Evolutionary conservation across 2,113 vertebrate genomes (phyloP).

Genomic region (Herpetotheres cachinnans): DNA sequence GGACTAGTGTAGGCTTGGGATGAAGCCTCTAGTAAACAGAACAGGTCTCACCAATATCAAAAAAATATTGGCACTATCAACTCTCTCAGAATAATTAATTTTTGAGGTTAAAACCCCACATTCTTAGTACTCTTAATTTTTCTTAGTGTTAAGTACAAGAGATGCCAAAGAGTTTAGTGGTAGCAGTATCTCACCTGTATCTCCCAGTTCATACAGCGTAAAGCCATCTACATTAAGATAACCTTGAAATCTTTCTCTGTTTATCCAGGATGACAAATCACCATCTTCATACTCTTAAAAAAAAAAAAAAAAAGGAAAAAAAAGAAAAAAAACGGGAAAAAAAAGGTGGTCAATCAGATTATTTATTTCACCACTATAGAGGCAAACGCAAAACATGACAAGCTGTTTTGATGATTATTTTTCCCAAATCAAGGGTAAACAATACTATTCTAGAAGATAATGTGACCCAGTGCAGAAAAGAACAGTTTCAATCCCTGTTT

Average conservation of each 20-base stretch:
- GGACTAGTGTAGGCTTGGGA: not conserved
- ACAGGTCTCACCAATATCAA: not conserved
- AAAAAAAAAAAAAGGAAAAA: not conserved
- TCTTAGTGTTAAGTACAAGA: not conserved
- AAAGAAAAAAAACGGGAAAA: not conserved
- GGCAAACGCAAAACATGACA: not conserved
- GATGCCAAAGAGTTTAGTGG: not conserved
- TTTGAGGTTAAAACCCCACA: not conserved
- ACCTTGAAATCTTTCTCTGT: conserved; percentile 91
- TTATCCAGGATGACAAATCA: conserved; percentile 91
- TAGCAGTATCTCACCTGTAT: conserved; percentile 82
- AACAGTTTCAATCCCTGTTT: not conserved
- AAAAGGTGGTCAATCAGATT: not conserved
- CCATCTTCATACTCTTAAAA: conserved; percentile 90
- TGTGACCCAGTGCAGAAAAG: not conserved
- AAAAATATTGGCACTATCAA: not conserved
- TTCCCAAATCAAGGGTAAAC: not conserved
- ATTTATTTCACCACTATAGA: not conserved
- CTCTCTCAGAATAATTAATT: not conserved
- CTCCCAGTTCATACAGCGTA: conserved; percentile 93
- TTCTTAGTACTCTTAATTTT: not conserved
- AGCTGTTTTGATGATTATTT: not conserved
- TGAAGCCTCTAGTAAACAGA: not conserved
- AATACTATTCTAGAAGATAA: not conserved
- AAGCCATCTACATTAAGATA: conserved; percentile 94